Base-by-base conservation (phyloP, 2,113 vertebrate genomes). In the Eretmochelys imbricata region DNA sequence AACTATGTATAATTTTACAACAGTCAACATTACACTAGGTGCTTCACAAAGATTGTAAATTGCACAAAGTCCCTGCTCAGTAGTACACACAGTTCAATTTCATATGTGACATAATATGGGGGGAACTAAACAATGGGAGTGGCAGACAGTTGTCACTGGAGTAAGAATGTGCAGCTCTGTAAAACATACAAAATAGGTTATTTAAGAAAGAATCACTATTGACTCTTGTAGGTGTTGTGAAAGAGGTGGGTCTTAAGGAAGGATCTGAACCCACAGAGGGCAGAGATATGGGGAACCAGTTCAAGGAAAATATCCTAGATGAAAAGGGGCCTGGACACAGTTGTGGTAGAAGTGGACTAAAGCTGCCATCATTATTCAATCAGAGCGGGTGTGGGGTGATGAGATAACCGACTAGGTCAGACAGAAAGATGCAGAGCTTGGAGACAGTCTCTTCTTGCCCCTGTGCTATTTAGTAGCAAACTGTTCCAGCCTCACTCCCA, bases 101-200 rank as follows among this genome's bases (percentile, higher is more conserved):
- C 85, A 96, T 55, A 91, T 49, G 55, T 91, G 22, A 86, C 49
- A 84, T 72, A 93, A 93, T 88, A 96, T 88, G 93, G 72, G 93
- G 10, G 13, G 82, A 94, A 89, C 80, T 91, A 48, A 91, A 20
- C 92, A 95, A 90, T 11, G 81, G 49, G 10, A 22, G 46, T 25
- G 90, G 75, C 35, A 91, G 86, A 35, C 87, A 79, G 93, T 6
- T 80, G 59, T 27, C 89, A 93, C 69, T 27, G 25, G 25, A 96
- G 91, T 94, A 93, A 96, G 92, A 96, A 84, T 95, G 80, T 88
- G 82, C 92, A 91, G 19, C 87, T 95, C 94, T 90, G 65, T 87
- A 88, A 97, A 96, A 94, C 69, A 82, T 89, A 84, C 90, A 96
- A 95, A 94, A 51, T 95, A 94, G 82, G 69, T 72, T 88, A 10